Evolutionary conservation across 2,888 invertebrate species (phyloP).

Genomic region (Hofmannophila pseudospretella): DNA sequence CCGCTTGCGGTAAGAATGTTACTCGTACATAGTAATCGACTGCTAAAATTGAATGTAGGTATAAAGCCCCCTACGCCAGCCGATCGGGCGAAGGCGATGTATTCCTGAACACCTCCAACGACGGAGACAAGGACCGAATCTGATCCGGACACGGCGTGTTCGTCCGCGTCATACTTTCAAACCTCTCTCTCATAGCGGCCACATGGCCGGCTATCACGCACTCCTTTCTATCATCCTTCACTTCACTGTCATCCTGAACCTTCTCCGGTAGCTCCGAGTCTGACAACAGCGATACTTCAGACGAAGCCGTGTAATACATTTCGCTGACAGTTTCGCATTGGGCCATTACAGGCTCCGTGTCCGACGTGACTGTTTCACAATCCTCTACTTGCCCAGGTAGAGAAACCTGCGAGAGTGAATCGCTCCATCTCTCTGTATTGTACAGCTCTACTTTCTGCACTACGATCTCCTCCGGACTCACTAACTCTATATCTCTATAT

Average conservation of each 20-base stretch:
- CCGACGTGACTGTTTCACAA: conserved; percentile 29
- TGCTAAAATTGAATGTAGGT: no score
- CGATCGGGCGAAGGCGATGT: conserved; percentile 58
- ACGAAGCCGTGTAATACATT: conserved; percentile 65
- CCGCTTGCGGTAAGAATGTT: no score
- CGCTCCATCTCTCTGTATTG: conserved; percentile 38
- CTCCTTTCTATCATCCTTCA: conserved; percentile 41
- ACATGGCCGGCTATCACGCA: conserved; percentile 67
- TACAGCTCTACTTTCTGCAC: conserved; percentile 33
- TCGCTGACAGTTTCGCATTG: conserved; percentile 51
- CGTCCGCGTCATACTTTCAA: conserved; percentile 69
- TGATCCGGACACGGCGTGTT: conserved; percentile 62
- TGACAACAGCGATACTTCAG: conserved; percentile 57
- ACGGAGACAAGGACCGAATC: conserved; percentile 43
- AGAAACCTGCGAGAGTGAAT: conserved; percentile 29
- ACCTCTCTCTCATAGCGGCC: conserved; percentile 71
- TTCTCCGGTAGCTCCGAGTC: conserved; percentile 44
- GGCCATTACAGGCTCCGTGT: conserved; percentile 29
- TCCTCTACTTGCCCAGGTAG: conserved; percentile 33
- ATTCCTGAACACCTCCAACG: conserved; percentile 46
- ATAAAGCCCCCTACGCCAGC: conserved; percentile 32
- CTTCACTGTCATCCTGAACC: conserved; percentile 28
- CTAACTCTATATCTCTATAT: conserved; percentile 23
- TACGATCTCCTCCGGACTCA: conserved; percentile 39
- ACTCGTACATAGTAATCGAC: no score